A percentile compares a stretch with the other conserved stretches of the same genome.
These are phyloP conservation scores for Linnaemya tessellans DNA, from an alignment of 2,888 invertebrate species.

Conservation along the genomic window DNA sequence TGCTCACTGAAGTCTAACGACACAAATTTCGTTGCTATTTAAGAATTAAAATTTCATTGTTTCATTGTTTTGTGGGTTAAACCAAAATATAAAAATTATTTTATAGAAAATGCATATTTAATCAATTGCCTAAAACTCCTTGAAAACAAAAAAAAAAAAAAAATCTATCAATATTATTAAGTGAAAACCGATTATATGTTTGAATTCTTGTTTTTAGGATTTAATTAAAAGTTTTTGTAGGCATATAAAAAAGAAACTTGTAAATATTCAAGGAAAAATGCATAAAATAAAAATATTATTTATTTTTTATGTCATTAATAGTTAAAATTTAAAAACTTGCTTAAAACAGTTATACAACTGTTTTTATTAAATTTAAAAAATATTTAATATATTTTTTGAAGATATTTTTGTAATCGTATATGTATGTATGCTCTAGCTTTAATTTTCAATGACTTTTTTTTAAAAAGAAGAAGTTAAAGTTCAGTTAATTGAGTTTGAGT, in stretches of 20 bases:
- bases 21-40: slow-evolving; percentile 21
- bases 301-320: background rate
- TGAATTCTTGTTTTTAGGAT: background rate
- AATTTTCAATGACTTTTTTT: too few relatives aligned
- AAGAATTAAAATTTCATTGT: slow-evolving; percentile 30
- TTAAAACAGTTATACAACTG: too few relatives aligned
- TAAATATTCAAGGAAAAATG: slow-evolving; percentile 22
- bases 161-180: slow-evolving; percentile 2
- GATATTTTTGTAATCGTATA: too few relatives aligned
- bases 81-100: background rate
- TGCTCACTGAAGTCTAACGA: slow-evolving; percentile 54
- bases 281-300: background rate
- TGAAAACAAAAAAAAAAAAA: slow-evolving; percentile 27
- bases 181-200: slow-evolving; percentile 38
- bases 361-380: too few relatives aligned
- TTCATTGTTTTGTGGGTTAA: slow-evolving; percentile 24
- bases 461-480: too few relatives aligned
- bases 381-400: too few relatives aligned
- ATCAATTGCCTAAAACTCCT: slow-evolving; percentile 25
- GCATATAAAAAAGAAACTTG: slow-evolving; percentile 21
- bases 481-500: too few relatives aligned
- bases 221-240: too few relatives aligned
- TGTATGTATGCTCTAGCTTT: too few relatives aligned
- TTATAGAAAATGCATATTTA: slow-evolving; percentile 4
- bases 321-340: background rate